These are phyloP conservation scores for Lichenostomus cassidix DNA, from an alignment of 2,113 vertebrate genomes.

Conservation along the genomic window DNA sequence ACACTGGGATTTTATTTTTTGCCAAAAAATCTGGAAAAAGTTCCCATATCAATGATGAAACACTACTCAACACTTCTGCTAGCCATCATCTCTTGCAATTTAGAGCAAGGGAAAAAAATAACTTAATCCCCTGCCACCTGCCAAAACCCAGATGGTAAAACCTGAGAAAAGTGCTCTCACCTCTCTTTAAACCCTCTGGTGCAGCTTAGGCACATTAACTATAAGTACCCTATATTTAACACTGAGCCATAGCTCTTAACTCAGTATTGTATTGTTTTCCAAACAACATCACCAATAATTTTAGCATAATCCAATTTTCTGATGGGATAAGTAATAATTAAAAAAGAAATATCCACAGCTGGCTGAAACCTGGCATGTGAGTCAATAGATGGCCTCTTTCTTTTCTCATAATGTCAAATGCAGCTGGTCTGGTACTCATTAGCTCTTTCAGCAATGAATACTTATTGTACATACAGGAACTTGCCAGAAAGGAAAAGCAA, in stretches of 20 bases:
- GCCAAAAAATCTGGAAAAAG: not conserved
- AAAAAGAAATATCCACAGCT: slow-evolving; percentile 45
- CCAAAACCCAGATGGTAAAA: slow-evolving; percentile 36
- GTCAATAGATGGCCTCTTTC: slow-evolving; percentile 32
- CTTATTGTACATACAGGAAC: slow-evolving; percentile 25
- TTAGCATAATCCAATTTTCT: slow-evolving; percentile 45
- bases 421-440: slow-evolving; percentile 60
- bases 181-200: slow-evolving; percentile 6
- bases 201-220: slow-evolving; percentile 6
- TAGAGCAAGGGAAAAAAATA: not conserved
- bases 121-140: slow-evolving; percentile 5
- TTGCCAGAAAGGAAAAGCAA: slow-evolving; percentile 23
- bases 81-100: not conserved
- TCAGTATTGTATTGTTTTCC: not conserved
- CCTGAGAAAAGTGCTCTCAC: slow-evolving; percentile 18
- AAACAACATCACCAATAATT: not conserved
- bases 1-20: not conserved
- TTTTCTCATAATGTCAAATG: slow-evolving; percentile 34
- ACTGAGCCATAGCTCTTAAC: not conserved
- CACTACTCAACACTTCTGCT: not conserved
- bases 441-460: slow-evolving; percentile 24
- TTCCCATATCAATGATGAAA: not conserved
- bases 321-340: slow-evolving; percentile 47
- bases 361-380: slow-evolving; percentile 12
- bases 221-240: not conserved